Percentiles rank a stretch among this genome's conserved stretches.
These are phyloP conservation scores for Eupithecia insigniata DNA, from an alignment of 2,888 invertebrate genomes.

Conservation along the genomic window DNA sequence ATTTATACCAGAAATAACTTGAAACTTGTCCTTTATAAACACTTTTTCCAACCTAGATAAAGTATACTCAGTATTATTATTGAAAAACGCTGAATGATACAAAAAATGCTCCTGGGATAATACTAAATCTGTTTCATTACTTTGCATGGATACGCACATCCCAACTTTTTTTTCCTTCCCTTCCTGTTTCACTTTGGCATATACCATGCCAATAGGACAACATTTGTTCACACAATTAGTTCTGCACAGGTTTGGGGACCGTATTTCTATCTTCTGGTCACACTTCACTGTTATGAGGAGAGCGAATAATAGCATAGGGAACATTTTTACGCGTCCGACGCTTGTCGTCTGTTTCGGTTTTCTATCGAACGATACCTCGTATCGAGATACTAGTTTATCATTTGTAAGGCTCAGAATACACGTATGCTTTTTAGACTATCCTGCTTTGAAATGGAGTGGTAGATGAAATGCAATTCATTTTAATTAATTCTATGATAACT, in stretches of 20 bases:
- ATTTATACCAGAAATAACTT: slow-evolving; percentile 46
- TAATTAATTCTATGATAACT: background rate
- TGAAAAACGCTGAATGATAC: slow-evolving; percentile 29
- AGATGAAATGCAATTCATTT: background rate
- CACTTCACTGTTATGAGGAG: slow-evolving; percentile 29
- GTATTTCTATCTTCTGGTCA: slow-evolving; percentile 34
- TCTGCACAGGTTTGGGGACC: slow-evolving; percentile 40
- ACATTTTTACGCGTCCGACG: slow-evolving; percentile 17
- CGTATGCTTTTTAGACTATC: background rate
- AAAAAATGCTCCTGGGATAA: slow-evolving; percentile 37
- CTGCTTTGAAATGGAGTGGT: background rate
- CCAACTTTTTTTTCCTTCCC: slow-evolving; percentile 25
- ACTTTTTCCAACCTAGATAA: slow-evolving; percentile 30
- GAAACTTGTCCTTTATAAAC: slow-evolving; percentile 38
- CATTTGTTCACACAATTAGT: slow-evolving; percentile 60
- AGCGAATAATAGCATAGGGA: slow-evolving; percentile 18
- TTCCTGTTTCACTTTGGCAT: slow-evolving; percentile 20
- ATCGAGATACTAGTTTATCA: slow-evolving; percentile 19
- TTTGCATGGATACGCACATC: slow-evolving; percentile 29
- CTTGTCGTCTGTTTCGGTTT: slow-evolving; percentile 9
- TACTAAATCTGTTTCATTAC: slow-evolving; percentile 35
- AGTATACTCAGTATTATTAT: slow-evolving; percentile 18
- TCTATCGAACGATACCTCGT: slow-evolving; percentile 17
- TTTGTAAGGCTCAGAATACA: background rate
- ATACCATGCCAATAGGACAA: slow-evolving; percentile 55